Conservation (phyloP, 92 coral and sea anemone genomes). For the Pocillopora grandis region DNA sequence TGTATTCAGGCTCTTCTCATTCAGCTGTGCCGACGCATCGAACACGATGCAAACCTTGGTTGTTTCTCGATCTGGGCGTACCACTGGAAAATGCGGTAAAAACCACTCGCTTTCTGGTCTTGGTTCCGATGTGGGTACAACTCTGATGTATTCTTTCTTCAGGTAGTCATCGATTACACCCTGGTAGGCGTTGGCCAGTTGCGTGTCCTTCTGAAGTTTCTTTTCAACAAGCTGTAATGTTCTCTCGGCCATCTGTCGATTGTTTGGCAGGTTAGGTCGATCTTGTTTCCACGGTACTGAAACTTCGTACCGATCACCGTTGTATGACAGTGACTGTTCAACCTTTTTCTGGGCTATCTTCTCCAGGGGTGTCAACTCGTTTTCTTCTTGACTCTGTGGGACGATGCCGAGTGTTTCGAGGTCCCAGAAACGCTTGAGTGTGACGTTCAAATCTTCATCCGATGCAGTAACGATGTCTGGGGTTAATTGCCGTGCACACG, state of each 20-base stretch:
- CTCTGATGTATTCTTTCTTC: conserved; percentile 14
- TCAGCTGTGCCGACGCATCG: conserved; percentile 27
- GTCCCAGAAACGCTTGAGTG: conserved; percentile 3
- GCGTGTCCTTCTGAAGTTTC: conserved; percentile 12
- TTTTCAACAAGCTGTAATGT: no score
- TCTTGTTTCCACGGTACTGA: no score
- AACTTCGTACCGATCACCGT: conserved; percentile 33
- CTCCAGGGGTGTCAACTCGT: conserved; percentile 15
- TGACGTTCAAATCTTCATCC: conserved; percentile 18
- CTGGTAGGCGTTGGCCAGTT: neutral
- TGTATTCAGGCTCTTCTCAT: conserved; percentile 33
- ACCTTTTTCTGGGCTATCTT: conserved; percentile 36
- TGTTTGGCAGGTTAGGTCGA: no score
- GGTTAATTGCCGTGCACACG: neutral
- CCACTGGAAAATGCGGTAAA: conserved; percentile 50
- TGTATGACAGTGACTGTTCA: conserved; percentile 27
- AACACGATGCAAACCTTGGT: conserved; percentile 38
- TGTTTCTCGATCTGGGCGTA: conserved; percentile 46
- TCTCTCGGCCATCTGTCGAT: no score
- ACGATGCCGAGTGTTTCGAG: conserved; percentile 36
- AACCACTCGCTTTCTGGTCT: conserved; percentile 56
- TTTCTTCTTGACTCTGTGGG: neutral
- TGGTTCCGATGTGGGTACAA: conserved; percentile 43
- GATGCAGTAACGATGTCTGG: conserved; percentile 3
- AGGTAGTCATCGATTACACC: neutral